Conservation (phyloP, 2,888 invertebrate genomes). For the Nebria salina region DNA sequence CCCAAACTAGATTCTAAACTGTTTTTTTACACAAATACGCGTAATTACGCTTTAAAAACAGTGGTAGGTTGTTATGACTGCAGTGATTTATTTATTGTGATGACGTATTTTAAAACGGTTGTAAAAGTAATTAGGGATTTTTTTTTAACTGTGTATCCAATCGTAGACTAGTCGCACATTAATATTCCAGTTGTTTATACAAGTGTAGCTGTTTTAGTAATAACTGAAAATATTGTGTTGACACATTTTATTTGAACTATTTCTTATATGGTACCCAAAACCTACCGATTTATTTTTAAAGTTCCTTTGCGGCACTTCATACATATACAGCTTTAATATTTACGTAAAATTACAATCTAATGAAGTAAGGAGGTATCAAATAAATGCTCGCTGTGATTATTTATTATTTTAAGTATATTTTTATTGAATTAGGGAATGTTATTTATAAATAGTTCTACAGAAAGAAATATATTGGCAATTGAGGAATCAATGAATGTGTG, state of each 20-base stretch:
- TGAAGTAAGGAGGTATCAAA: too few relatives aligned
- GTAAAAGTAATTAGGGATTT: neutral
- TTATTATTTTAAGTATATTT: too few relatives aligned
- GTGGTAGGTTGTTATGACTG: conserved; percentile 7
- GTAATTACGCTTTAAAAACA: neutral
- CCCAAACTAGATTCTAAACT: neutral
- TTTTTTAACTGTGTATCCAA: neutral
- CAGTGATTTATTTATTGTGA: neutral
- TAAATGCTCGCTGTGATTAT: too few relatives aligned
- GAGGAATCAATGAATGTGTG: neutral
- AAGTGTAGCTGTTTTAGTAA: neutral
- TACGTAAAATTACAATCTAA: too few relatives aligned
- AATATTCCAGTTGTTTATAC: neutral
- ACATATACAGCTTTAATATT: neutral
- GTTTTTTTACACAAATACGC: neutral
- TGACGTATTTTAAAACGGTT: neutral
- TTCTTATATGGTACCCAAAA: neutral
- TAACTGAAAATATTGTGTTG: neutral
- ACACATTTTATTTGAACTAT: neutral
- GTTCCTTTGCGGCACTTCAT: too few relatives aligned
- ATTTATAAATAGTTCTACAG: neutral
- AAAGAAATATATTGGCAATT: neutral
- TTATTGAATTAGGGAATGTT: neutral
- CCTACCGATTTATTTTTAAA: too few relatives aligned
- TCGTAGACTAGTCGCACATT: neutral